These are phyloP conservation scores for Tetramorium bicarinatum DNA, from an alignment of 2,888 invertebrate genomes.

Conservation along the genomic window DNA sequence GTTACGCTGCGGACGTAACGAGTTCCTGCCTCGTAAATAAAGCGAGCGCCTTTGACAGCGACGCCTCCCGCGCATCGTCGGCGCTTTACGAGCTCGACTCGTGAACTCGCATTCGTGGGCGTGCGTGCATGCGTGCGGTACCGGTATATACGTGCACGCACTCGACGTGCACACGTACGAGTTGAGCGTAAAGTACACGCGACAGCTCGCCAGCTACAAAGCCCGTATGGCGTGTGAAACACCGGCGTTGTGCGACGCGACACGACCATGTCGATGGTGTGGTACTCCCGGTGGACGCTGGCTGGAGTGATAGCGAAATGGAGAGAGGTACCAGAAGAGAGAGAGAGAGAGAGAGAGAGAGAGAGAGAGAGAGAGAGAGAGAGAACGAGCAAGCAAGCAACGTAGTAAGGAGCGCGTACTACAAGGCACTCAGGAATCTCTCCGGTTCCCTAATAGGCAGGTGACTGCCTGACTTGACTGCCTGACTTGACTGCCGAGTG, in stretches of 20 bases:
- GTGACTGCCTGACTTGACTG: conserved; percentile 69
- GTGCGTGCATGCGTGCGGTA: conserved; percentile 15
- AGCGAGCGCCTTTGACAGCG: conserved; percentile 55
- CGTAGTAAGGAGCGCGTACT: conserved; percentile 55
- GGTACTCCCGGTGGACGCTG: conserved; percentile 46
- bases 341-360: conserved; percentile 25
- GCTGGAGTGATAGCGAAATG: conserved; percentile 23
- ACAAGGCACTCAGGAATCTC: conserved; percentile 70
- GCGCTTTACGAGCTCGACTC: conserved; percentile 45
- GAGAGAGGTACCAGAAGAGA: conserved; percentile 37
- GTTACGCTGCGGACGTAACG: conserved; percentile 31
- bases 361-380: conserved; percentile 25
- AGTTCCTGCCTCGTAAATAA: conserved; percentile 56
- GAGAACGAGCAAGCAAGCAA: conserved; percentile 29
- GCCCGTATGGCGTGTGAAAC: conserved; percentile 59
- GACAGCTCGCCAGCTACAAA: conserved; percentile 56
- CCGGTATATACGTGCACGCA: not conserved
- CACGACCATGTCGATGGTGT: conserved; percentile 39
- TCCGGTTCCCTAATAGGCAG: conserved; percentile 72
- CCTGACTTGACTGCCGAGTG: conserved; percentile 65
- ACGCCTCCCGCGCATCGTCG: conserved; percentile 48
- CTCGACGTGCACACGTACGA: not conserved
- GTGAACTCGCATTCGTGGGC: conserved; percentile 34
- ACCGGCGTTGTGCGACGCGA: conserved; percentile 47
- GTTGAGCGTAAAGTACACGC: conserved; percentile 48